A percentile compares a stretch with the other conserved stretches of the same genome.
phyloP scores from a whole-genome alignment of 2,888 invertebrate genomes.

The Meteorus cinctellus region DNA sequence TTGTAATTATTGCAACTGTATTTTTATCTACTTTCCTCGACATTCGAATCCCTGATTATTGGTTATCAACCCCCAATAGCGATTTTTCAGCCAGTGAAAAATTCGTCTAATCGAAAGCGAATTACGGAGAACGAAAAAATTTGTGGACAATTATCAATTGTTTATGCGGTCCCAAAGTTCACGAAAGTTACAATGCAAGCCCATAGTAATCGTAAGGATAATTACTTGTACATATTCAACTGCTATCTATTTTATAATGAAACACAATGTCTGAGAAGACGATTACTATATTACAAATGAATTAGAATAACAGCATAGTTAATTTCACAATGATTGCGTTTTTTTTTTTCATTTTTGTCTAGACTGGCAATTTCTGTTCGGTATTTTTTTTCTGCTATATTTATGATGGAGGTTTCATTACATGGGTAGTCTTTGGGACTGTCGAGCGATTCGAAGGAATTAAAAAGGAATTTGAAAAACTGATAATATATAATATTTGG shows the following conservation, averaged over 20 bases:
- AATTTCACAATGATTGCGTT: background rate
- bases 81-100: constrained; percentile 68
- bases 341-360: background rate
- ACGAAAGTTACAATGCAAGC: background rate
- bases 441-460: constrained; percentile 62
- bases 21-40: constrained; percentile 60
- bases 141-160: constrained; percentile 40
- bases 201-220: constrained; percentile 14
- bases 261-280: constrained; percentile 25
- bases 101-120: constrained; percentile 56
- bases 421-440: constrained; percentile 65
- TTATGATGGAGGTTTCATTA: background rate
- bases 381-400: constrained; percentile 30
- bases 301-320: constrained; percentile 28
- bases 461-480: constrained; percentile 13
- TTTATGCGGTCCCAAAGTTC: constrained; percentile 60
- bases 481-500: constrained; percentile 62
- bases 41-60: constrained; percentile 37
- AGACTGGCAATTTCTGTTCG: background rate
- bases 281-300: constrained; percentile 11
- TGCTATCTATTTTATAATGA: constrained; percentile 61
- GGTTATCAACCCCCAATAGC: constrained; percentile 50
- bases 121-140: constrained; percentile 11
- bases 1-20: constrained; percentile 72
- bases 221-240: constrained; percentile 65